Percentiles rank a stretch among this genome's conserved stretches.
Conservation (phyloP, 2,797 vertebrate genomes). For the Malacoctenus gilli region DNA sequence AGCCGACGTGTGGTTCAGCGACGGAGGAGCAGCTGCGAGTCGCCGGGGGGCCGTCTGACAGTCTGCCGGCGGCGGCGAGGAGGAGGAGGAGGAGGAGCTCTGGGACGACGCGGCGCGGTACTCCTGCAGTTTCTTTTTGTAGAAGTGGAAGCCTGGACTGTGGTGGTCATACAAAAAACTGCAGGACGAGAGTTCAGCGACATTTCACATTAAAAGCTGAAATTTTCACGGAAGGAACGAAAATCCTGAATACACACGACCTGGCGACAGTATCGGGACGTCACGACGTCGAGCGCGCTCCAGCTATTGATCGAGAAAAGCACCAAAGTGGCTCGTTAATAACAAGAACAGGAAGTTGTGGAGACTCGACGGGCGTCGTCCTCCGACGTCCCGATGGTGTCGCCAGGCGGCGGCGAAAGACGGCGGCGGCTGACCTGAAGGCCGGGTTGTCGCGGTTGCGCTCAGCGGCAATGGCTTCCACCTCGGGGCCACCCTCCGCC, state of each 20-base stretch:
- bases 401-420: neutral
- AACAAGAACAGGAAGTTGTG: no score
- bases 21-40: constrained; percentile 22
- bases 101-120: constrained; percentile 76
- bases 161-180: constrained; percentile 93
- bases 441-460: constrained; percentile 89
- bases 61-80: constrained; percentile 41
- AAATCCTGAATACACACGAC: no score
- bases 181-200: no score
- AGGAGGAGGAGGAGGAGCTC: constrained; percentile 28
- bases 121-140: constrained; percentile 89
- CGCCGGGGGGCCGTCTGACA: constrained; percentile 12
- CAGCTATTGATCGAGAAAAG: no score
- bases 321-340: no score
- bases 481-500: constrained; percentile 92
- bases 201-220: neutral
- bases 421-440: constrained; percentile 83
- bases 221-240: no score
- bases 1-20: constrained; percentile 7
- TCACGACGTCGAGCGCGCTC: no score
- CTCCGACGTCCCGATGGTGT: no score
- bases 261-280: no score
- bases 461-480: constrained; percentile 91
- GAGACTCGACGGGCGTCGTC: no score
- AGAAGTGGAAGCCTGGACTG: constrained; percentile 88